phyloP scores from a whole-genome alignment of 2,113 vertebrate genomes.

The Siniperca chuatsi region DNA sequence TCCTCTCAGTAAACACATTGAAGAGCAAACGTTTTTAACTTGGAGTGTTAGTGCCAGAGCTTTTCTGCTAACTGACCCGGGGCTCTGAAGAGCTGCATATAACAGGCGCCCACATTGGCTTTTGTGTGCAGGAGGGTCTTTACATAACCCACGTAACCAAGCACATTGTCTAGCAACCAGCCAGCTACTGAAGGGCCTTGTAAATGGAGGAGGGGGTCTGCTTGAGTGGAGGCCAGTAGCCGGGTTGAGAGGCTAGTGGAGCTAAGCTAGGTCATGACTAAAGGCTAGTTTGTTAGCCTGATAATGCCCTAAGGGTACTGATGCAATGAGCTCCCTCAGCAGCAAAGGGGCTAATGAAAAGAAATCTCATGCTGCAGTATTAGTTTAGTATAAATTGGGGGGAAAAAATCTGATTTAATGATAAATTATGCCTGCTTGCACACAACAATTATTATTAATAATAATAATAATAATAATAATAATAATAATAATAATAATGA shows the following conservation, averaged over 20 bases:
- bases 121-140: slow-evolving; percentile 88
- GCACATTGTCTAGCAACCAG: slow-evolving; percentile 87
- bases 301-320: slow-evolving; percentile 64
- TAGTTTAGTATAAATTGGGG: background rate
- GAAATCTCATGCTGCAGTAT: background rate
- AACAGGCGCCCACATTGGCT: slow-evolving; percentile 83
- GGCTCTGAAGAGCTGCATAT: slow-evolving; percentile 83
- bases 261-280: slow-evolving; percentile 67
- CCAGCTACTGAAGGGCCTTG: slow-evolving; percentile 79
- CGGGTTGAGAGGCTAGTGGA: slow-evolving; percentile 67
- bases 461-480: too few relatives aligned
- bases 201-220: slow-evolving; percentile 79
- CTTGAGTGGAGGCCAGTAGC: slow-evolving; percentile 76
- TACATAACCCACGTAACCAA: slow-evolving; percentile 88
- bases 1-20: slow-evolving; percentile 74
- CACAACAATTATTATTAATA: background rate
- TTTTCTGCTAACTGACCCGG: slow-evolving; percentile 84
- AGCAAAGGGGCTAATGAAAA: slow-evolving; percentile 9
- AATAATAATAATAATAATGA: too few relatives aligned
- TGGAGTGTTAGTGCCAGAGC: slow-evolving; percentile 82
- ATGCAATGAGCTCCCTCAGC: slow-evolving; percentile 54
- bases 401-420: background rate
- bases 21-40: slow-evolving; percentile 81
- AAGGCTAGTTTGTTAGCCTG: slow-evolving; percentile 72
- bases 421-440: background rate